Base-by-base conservation (phyloP, 2,113 vertebrate species). In the Channa maculata region DNA sequence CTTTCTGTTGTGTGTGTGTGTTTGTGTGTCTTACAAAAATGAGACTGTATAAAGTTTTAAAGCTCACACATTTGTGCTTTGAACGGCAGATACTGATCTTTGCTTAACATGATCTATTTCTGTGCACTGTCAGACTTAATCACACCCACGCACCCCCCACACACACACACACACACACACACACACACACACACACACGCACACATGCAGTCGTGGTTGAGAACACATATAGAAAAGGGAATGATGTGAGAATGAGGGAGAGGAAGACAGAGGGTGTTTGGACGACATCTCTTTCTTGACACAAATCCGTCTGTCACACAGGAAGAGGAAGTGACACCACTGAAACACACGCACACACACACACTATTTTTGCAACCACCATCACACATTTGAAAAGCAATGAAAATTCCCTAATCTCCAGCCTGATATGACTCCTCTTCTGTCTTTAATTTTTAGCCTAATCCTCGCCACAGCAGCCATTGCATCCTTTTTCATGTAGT, bases 61-160 rank as follows among this genome's bases (percentile, higher is more conserved):
- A 55, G 8, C 65, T 61, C 24, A 14, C 67, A 58, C 49, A 0
- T 36, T 58, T 54, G 9, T 46, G 62, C 81, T 71, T 34, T 64
- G 63, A 85, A 71, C 63, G 38, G 65, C 57, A 57, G 85, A 84
- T 86, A 66, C 65, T 63, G 34, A 84, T 86, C 85, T 82, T 14
- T 75, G 65, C 59, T 80, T 78, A 76, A 79, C 85, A 63, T 80
- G 63, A 89, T 80, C 83, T 87, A 89, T 82, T 86, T 89, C 80
- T 71, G 77, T 70, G 62, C 49, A n/a, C 4, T 7, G 33, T 37
- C 60, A 15, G 34, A 72, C 44, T 51, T 33, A 33, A 53, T 24
- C 43, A 34, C 10, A 36, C 57, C 11, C 65, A 54, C 36, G n/a
- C 57, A 54, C 1, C 24, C 24, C 24, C 24, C 24, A 1, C 24